Evolutionary conservation across 2,113 vertebrate species (phyloP).

Genomic region (Acanthochromis polyacanthus): DNA sequence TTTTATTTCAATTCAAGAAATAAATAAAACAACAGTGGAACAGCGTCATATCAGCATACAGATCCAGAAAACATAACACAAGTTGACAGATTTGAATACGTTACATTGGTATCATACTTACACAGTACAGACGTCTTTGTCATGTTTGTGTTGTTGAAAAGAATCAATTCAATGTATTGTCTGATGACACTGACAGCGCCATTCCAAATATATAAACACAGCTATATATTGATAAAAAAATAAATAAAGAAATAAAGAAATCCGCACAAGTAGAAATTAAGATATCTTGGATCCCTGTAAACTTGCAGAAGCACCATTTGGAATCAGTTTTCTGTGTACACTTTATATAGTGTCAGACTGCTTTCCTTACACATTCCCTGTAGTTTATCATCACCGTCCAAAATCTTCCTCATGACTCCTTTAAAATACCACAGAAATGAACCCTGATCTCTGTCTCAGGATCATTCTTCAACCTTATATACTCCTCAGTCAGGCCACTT

Average conservation of each 20-base stretch:
- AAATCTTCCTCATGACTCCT: background rate
- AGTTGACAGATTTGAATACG: background rate
- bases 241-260: background rate
- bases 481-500: background rate
- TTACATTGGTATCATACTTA: background rate
- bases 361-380: background rate
- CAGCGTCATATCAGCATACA: background rate
- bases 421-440: constrained; percentile 12
- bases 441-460: constrained; percentile 8
- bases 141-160: background rate
- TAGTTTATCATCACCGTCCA: background rate
- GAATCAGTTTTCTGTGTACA: background rate
- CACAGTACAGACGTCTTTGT: background rate
- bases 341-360: background rate
- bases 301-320: background rate
- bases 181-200: background rate
- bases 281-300: background rate
- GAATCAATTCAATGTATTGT: background rate
- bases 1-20: constrained; percentile 28
- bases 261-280: no score
- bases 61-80: background rate
- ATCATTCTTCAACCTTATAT: background rate
- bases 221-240: background rate
- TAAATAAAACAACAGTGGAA: background rate
- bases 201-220: constrained; percentile 11